Evolutionary conservation across 2,797 vertebrate species (phyloP), one percentile per base, ranked within the genome.

Genomic region (Megaceryle alcyon): DNA sequence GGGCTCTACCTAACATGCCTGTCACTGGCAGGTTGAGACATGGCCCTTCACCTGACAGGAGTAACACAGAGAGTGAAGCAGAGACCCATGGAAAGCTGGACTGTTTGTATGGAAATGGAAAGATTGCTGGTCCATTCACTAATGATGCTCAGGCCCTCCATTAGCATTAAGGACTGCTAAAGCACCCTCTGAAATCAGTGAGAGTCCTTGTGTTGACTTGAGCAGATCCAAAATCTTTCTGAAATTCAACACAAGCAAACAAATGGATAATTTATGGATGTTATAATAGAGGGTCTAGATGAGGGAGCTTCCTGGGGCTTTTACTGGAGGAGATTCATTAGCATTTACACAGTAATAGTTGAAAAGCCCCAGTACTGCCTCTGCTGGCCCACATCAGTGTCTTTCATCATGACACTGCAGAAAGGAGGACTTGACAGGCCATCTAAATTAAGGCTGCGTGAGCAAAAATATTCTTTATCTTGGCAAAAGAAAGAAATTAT

Each of bases 401-500:
- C 76, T 87, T 83, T 94, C 78, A 81, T 90, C 61, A 12, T 59
- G 90, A 72, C 15, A 26, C 70, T 60, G 94, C 90, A 94, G 82
- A 92, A 94, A 94, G 90, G 14, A 77, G 11, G 43, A 44, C 29
- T 86, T 93, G 95, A 71, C 90, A 96, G 53, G n/a, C 64, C 90
- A 94, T 46, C 88, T 51, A 57, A 85, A 87, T 41, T 77, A 88
- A 75, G 51, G 26, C 61, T 60, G n/a, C 0, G 1, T 65, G 83
- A 89, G 77, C 63, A 92, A 81, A 94, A 95, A 48, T 82, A 83
- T 81, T 96, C 82, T 89, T 92, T 94, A 85, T 78, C 82, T 91
- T 41, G 43, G 59, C 66, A 49, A 81, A 96, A 96, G 73, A 91
- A 94, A 92, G 88, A 93, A 86, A 95, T 73, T 96, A 92, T 81